A percentile compares a stretch with the other conserved stretches of the same genome.
Conservation (phyloP, 1,140 invertebrate species). For the Bombus vancouverensis region DNA sequence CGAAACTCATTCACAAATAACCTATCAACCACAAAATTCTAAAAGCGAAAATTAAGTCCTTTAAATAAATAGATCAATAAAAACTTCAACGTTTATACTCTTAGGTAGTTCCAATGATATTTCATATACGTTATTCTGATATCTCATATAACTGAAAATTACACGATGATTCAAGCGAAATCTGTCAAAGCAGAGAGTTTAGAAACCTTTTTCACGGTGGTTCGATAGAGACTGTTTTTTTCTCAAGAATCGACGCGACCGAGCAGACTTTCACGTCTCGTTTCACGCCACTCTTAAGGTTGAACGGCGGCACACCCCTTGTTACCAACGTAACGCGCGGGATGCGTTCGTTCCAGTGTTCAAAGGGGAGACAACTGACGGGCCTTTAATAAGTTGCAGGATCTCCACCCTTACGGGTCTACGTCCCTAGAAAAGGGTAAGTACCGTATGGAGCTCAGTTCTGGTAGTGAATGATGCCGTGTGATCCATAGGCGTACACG, state of each 20-base stretch:
- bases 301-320: slow-evolving; percentile 51
- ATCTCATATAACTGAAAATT: not conserved
- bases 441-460: not conserved
- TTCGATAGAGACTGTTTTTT: slow-evolving; percentile 25
- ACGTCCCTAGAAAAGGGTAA: slow-evolving; percentile 47
- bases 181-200: not conserved
- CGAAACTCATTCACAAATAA: not conserved
- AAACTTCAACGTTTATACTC: too few species aligned
- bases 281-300: slow-evolving; percentile 57
- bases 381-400: slow-evolving; percentile 58
- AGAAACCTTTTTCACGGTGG: slow-evolving; percentile 2
- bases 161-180: not conserved
- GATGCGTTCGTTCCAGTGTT: slow-evolving; percentile 55
- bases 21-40: not conserved
- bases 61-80: not conserved
- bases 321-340: slow-evolving; percentile 48
- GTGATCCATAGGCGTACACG: not conserved
- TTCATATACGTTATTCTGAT: too few species aligned
- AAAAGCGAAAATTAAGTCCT: not conserved
- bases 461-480: slow-evolving; percentile 3
- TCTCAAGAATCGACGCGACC: slow-evolving; percentile 44
- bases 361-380: slow-evolving; percentile 57
- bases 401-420: slow-evolving; percentile 38
- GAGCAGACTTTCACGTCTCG: slow-evolving; percentile 54
- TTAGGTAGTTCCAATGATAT: too few species aligned